phyloP scores from a whole-genome alignment of 2,888 invertebrate species.

The Bembecia ichneumoniformis region DNA sequence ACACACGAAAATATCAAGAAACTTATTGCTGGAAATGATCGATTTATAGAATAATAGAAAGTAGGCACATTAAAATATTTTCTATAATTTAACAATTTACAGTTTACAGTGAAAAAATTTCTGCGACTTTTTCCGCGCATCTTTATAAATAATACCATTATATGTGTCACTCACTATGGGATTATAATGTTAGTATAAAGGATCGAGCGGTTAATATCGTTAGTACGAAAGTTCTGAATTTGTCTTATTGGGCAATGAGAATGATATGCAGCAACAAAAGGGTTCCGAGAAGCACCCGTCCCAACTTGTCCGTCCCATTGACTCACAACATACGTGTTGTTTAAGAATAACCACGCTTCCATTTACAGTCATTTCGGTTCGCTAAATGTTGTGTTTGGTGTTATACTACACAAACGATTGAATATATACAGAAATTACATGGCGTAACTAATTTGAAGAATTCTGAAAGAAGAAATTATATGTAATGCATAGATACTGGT shows the following conservation, averaged over 20 bases:
- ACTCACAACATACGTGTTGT: constrained; percentile 56
- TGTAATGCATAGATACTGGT: too few relatives aligned
- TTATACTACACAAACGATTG: constrained; percentile 1
- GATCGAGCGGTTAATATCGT: neutral
- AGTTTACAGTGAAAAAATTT: too few relatives aligned
- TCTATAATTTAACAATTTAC: too few relatives aligned
- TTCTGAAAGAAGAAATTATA: too few relatives aligned
- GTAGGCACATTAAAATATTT: too few relatives aligned
- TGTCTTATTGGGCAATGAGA: constrained; percentile 63
- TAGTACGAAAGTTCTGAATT: constrained; percentile 33
- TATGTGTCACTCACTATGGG: too few relatives aligned
- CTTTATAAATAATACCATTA: constrained; percentile 10
- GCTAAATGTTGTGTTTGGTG: constrained; percentile 14
- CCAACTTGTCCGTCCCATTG: constrained; percentile 50
- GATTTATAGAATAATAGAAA: too few relatives aligned
- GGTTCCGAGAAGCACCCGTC: constrained; percentile 57
- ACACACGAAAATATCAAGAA: too few relatives aligned
- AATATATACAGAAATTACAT: too few relatives aligned
- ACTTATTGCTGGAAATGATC: too few relatives aligned
- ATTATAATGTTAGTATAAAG: too few relatives aligned
- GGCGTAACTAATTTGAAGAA: too few relatives aligned
- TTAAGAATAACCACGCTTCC: constrained; percentile 56
- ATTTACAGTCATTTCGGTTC: constrained; percentile 40
- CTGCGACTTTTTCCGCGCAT: constrained; percentile 5
- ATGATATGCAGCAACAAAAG: constrained; percentile 65